phyloP scores from a whole-genome alignment of 2,113 vertebrate species.

The Hyperoodon ampullatus region DNA sequence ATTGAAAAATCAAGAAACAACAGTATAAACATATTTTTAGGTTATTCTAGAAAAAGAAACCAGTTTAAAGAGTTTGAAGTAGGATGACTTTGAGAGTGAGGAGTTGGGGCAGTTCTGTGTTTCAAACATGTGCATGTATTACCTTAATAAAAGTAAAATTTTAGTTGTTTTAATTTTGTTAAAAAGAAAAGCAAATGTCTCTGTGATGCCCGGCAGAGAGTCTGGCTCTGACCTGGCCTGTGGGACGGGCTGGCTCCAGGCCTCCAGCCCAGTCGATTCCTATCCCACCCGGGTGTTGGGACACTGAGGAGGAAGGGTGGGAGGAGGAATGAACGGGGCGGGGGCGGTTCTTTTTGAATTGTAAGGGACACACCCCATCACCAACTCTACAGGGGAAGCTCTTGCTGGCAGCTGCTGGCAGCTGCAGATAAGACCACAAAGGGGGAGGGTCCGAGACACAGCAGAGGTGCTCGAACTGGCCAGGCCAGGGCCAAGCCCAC shows the following conservation, averaged over 20 bases:
- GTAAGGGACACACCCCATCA: neutral
- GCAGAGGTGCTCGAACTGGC: neutral
- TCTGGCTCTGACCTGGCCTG: neutral
- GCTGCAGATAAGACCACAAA: neutral
- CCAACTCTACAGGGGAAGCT: neutral
- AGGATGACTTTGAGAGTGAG: neutral
- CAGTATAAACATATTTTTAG: neutral
- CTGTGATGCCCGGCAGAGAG: neutral
- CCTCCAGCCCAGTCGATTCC: too few relatives aligned
- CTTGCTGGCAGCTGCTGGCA: neutral
- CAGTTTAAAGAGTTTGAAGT: neutral
- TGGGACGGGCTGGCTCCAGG: rapidly evolving
- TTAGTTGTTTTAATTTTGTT: neutral
- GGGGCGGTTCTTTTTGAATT: neutral
- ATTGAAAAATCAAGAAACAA: neutral
- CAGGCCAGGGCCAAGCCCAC: neutral
- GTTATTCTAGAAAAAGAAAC: neutral
- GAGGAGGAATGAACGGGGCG: neutral
- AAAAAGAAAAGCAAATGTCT: neutral
- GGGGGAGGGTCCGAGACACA: neutral
- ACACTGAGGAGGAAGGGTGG: neutral
- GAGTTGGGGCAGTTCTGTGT: neutral
- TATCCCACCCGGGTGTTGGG: too few relatives aligned
- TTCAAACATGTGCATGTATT: neutral
- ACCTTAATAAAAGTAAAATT: neutral